Conservation (phyloP, 2,113 vertebrate genomes). For the Seriola dumerili region DNA sequence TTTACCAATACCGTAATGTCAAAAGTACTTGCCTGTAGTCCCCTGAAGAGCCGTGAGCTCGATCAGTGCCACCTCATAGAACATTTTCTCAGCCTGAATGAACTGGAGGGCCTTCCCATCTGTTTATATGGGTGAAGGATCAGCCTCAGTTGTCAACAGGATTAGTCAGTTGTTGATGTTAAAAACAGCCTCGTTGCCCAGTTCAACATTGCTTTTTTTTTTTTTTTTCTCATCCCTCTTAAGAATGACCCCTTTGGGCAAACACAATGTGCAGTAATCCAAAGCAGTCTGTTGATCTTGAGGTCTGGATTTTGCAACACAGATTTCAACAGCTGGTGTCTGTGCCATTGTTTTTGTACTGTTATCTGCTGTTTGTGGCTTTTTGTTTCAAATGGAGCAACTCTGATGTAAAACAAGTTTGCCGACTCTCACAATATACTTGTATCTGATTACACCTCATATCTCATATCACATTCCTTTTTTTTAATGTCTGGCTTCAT, state of each 20-base stretch:
- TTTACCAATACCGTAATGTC: not conserved
- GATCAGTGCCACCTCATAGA: constrained; percentile 85
- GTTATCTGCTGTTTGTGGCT: not conserved
- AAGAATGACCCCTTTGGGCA: constrained; percentile 6
- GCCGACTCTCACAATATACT: not conserved
- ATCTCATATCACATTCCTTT: not conserved
- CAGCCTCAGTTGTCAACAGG: constrained; percentile 71
- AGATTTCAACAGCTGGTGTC: not conserved
- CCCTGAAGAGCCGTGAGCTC: constrained; percentile 80
- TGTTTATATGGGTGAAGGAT: constrained; percentile 86
- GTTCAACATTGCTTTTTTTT: constrained; percentile 17
- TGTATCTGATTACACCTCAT: not conserved
- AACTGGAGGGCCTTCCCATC: constrained; percentile 84
- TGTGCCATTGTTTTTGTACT: not conserved
- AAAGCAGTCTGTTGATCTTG: constrained; percentile 23
- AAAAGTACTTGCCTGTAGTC: constrained; percentile 83
- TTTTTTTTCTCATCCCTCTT: not conserved
- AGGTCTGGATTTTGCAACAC: constrained; percentile 8
- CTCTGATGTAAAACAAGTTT: not conserved
- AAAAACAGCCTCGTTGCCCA: constrained; percentile 59
- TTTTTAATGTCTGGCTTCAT: not conserved
- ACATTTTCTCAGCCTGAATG: constrained; percentile 86
- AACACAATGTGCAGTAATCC: constrained; percentile 23
- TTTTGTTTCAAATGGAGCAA: constrained; percentile 7
- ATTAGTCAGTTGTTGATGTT: constrained; percentile 75